Conservation (phyloP, 1,140 invertebrate genomes). For the Idris sp. region DNA sequence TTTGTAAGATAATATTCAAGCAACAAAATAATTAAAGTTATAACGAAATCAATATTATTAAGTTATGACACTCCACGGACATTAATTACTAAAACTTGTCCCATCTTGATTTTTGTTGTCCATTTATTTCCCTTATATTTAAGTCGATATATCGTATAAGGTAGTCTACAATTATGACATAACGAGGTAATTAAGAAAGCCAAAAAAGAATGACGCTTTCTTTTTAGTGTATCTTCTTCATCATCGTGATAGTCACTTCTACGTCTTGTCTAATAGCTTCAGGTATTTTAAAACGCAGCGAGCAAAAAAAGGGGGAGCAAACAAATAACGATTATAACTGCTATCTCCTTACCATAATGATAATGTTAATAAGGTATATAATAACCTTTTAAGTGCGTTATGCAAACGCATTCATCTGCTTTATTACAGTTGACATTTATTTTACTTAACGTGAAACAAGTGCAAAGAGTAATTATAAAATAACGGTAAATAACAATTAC, state of each 20-base stretch:
- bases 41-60: no score
- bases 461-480: no score
- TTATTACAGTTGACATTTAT: neutral
- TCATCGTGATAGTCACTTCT: conserved; percentile 20
- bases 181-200: conserved; percentile 39
- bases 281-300: conserved; percentile 4
- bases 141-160: conserved; percentile 26
- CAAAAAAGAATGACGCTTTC: conserved; percentile 34
- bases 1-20: no score
- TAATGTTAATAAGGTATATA: conserved; percentile 9
- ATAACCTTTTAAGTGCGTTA: neutral
- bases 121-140: conserved; percentile 9
- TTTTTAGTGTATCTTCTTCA: conserved; percentile 37
- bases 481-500: no score
- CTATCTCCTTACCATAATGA: conserved; percentile 10
- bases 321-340: conserved; percentile 29
- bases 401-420: neutral
- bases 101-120: conserved; percentile 16
- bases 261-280: conserved; percentile 25
- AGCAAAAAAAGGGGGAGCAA: conserved; percentile 12
- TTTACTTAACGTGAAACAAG: no score
- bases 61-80: no score
- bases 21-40: no score
- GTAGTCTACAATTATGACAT: conserved; percentile 43
- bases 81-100: conserved; percentile 34